Base-by-base conservation (phyloP, 1,140 invertebrate species). In the Drosophila rhopaloa region DNA sequence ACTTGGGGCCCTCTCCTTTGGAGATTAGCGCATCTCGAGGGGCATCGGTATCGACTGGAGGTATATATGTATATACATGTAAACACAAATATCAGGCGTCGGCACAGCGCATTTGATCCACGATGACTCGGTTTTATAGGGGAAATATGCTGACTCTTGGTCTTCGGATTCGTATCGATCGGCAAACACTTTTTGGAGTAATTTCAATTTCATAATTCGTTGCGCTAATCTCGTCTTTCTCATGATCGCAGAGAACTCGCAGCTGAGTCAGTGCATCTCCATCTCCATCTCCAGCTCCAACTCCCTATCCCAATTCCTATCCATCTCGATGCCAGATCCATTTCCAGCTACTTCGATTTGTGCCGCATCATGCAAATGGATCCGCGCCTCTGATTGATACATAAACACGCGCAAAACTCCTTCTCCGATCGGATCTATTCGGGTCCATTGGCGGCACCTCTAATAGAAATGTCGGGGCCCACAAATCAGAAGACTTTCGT, bases 131-230 rank as follows among this genome's bases (percentile, higher is more conserved):
- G 32, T 35, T 16, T 51, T 79, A 77, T 62, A 58, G 27, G 57
- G 63, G 38, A 83, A 89, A 89, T 61, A 72, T 89, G 84, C 84
- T 89, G 84, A 89, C 77, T 89, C 67, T 84, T 73, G 44, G 37
- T 51, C 14, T 50, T 66, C 44, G 63, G 68, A 51, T 51, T 85
- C 68, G 84, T 76, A 89, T 79, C 80, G 85, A 89, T 89, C 84
- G 81, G 65, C 84, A 84, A 89, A 89, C 84, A 83, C 84, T 84
- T 88, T 88, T 88, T 89, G 66, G 84, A 89, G 84, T 89, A 90
- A 89, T 89, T 89, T 89, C 84, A 89, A 89, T 89, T 89, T 89
- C 80, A 89, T 89, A 84, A 89, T 89, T 89, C 84, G 84, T 89
- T 89, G 84, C 84, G 84, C 84, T 89, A 89, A 89, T 89, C 84